Base-by-base conservation (phyloP, 1,140 invertebrate genomes). In the Drosophila elegans region DNA sequence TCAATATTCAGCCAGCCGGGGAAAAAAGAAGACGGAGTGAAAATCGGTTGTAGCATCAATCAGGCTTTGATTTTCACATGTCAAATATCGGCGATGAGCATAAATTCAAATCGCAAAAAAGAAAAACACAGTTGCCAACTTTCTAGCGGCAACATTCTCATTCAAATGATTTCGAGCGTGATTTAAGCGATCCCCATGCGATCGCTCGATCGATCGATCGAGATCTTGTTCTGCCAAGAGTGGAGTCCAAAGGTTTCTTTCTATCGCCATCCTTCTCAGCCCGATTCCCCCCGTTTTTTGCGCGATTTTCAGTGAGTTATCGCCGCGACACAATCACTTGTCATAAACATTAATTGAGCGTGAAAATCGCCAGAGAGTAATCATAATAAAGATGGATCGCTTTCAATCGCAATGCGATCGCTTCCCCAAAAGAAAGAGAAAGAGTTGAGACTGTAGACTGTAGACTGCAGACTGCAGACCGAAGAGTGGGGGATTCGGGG, bases 331-430 rank as follows among this genome's bases (percentile, higher is more conserved):
- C 81, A 86, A 86, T 78, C 82, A 85, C 81, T 85, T 85, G 77
- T 85, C 81, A 81, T 85, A 86, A 85, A 86, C 81, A 85, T 85
- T 80, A 85, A 85, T 85, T 85, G 81, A 86, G 81, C 81, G 81
- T 81, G 81, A 85, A 85, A 85, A 84, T 80, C 72, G 71, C 62
- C 42, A 56, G 51, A 56, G 63, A 66, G 67, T 36, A 60, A 80
- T 83, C 57, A 71, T 86, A 86, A 86, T 85, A 85, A 88, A 88
- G 79, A 88, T 88, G 79, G 80, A 88, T 88, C 77, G 83, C 78
- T 71, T 64, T 71, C 73, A 75, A 75, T 55, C 71, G 73, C 60
- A 81, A 53, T 57, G 55, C 63, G 78, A 62, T 68, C 62, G 69
- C 59, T 73, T 67, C 52, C 63, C 27, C 29, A 29, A 54, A 59